phyloP scores from a whole-genome alignment of 2,113 vertebrate genomes.

The Mohoua ochrocephala region DNA sequence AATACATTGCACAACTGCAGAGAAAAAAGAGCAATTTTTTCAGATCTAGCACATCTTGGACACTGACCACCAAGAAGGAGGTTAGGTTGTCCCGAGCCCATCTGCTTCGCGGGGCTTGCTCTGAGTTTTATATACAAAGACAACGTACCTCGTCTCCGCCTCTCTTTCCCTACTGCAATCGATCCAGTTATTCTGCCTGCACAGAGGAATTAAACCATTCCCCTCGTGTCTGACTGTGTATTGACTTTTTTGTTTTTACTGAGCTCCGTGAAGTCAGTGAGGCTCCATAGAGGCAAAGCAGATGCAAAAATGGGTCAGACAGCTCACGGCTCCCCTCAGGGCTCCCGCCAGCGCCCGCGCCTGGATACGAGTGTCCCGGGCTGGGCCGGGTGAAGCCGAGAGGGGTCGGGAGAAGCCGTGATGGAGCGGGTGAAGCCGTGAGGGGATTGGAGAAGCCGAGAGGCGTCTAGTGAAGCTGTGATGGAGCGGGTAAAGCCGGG shows the following conservation, averaged over 20 bases:
- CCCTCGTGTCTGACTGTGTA: background rate
- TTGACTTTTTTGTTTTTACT: background rate
- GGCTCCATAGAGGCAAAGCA: background rate
- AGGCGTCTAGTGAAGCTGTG: too few relatives aligned
- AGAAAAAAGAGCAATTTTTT: background rate
- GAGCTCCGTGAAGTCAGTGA: background rate
- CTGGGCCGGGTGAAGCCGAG: background rate
- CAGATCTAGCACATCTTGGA: background rate
- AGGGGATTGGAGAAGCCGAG: background rate
- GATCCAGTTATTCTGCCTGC: background rate
- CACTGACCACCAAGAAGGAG: background rate
- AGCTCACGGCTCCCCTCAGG: background rate
- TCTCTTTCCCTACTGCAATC: background rate
- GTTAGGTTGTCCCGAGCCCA: background rate
- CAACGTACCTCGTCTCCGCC: background rate
- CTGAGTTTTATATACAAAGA: background rate
- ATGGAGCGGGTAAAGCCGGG: background rate
- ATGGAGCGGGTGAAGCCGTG: too few relatives aligned
- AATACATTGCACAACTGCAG: background rate
- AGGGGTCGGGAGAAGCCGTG: background rate
- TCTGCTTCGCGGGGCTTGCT: background rate
- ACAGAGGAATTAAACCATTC: background rate
- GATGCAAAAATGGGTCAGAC: background rate
- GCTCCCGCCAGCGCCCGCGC: background rate
- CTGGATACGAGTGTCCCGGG: background rate